Evolutionary conservation across 2,113 vertebrate genomes (phyloP).

Genomic region (Crotophaga sulcirostris): DNA sequence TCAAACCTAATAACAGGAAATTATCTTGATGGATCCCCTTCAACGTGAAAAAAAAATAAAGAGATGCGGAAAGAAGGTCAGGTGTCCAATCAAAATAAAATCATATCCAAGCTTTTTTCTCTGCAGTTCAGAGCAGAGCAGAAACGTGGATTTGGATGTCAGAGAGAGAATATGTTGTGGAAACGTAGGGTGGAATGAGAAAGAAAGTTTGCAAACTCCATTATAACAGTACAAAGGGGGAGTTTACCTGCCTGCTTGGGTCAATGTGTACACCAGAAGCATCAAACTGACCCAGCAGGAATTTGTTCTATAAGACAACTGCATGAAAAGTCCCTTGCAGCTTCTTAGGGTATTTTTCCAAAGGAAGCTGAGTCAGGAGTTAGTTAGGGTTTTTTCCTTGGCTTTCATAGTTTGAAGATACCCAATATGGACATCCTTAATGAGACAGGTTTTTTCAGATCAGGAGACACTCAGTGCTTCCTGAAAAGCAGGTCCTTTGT

Average conservation of each 20-base stretch:
- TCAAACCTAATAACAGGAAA: slow-evolving; percentile 77
- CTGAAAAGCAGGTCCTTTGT: neutral
- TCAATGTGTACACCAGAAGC: neutral
- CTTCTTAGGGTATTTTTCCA: neutral
- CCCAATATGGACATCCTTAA: neutral
- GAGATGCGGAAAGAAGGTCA: slow-evolving; percentile 55
- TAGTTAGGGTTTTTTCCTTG: neutral
- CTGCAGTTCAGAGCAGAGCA: slow-evolving; percentile 42
- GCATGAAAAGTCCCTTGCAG: neutral
- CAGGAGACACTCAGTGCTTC: neutral
- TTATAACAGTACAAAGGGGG: neutral
- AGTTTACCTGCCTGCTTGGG: neutral
- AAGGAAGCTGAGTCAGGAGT: neutral
- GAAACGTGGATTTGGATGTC: slow-evolving; percentile 26
- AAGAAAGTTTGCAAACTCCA: neutral
- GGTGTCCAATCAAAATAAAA: slow-evolving; percentile 61
- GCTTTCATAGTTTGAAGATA: neutral
- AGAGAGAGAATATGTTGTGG: neutral
- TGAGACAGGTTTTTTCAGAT: neutral
- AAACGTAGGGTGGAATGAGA: neutral
- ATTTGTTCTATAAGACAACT: neutral
- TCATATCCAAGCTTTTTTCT: slow-evolving; percentile 11
- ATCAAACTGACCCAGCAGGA: neutral
- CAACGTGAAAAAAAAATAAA: slow-evolving; percentile 38
- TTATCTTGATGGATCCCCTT: slow-evolving; percentile 79